Conservation (phyloP, 64 coral and sea anemone genomes). For the Montipora capricornis region DNA sequence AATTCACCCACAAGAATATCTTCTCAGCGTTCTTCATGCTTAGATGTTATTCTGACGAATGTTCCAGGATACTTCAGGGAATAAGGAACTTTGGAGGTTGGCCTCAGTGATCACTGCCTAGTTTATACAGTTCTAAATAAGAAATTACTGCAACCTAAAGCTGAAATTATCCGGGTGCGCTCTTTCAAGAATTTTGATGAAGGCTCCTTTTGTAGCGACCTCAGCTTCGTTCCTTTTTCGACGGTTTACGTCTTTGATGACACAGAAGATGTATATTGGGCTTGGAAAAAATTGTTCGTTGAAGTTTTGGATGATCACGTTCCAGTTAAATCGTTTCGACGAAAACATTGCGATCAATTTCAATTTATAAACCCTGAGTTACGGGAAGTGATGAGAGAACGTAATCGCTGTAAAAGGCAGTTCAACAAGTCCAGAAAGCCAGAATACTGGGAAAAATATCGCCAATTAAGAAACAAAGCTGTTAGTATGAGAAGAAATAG, state of each 20-base stretch:
- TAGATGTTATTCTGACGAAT: constrained; percentile 60
- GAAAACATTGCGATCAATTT: neutral
- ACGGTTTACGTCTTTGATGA: constrained; percentile 42
- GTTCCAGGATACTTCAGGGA: constrained; percentile 10
- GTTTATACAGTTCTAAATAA: constrained; percentile 44
- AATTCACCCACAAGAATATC: constrained; percentile 40
- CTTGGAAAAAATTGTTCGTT: constrained; percentile 13
- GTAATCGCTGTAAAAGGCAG: neutral
- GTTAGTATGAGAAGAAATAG: neutral
- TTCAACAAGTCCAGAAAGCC: constrained; percentile 56
- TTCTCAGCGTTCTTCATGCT: neutral
- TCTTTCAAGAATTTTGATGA: constrained; percentile 46
- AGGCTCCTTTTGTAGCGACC: constrained; percentile 7
- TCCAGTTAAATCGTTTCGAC: constrained; percentile 32
- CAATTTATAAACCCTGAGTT: constrained; percentile 52
- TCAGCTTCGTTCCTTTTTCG: neutral
- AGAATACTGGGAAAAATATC: neutral
- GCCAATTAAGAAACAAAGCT: constrained; percentile 2
- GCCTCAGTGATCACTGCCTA: constrained; percentile 48
- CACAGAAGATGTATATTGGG: constrained; percentile 17
- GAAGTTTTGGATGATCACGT: constrained; percentile 1
- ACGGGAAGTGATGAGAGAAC: neutral
- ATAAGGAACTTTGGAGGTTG: constrained; percentile 21
- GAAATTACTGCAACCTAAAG: constrained; percentile 39
- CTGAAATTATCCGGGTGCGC: neutral